Conservation (phyloP, 2,797 vertebrate species). For the Acropternis orthonyx region DNA sequence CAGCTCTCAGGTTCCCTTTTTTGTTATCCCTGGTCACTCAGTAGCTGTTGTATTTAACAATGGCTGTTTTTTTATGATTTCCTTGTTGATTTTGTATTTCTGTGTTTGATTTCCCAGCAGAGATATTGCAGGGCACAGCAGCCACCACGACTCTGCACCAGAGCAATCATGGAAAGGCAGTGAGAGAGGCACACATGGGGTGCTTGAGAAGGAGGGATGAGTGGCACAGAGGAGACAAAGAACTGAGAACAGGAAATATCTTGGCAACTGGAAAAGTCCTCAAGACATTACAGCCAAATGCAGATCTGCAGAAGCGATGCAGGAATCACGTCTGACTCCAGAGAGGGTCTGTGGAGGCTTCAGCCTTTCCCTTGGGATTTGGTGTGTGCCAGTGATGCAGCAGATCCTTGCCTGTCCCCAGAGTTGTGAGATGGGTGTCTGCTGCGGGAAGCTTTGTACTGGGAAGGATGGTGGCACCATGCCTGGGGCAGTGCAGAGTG, state of each 20-base stretch:
- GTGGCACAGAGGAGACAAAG: background rate
- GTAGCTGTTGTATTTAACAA: background rate
- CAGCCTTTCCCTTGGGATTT: background rate
- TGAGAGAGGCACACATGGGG: fast-evolving
- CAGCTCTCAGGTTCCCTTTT: background rate
- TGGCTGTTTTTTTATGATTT: background rate
- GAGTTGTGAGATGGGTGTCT: background rate
- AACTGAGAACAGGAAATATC: fast-evolving
- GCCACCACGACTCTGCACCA: background rate
- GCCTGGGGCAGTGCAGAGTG: fast-evolving
- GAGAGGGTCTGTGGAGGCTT: background rate
- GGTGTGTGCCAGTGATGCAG: background rate
- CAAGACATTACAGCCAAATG: background rate
- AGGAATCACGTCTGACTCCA: background rate
- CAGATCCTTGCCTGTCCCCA: background rate
- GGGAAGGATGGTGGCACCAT: background rate
- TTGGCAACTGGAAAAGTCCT: background rate
- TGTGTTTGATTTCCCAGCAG: background rate
- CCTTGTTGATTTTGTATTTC: background rate
- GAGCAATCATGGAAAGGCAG: background rate
- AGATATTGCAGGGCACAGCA: background rate
- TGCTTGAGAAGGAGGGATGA: background rate
- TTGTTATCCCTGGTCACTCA: background rate
- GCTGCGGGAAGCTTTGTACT: background rate
- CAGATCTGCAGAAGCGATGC: background rate